Base-by-base conservation (phyloP, 1,140 invertebrate species). In the Cydia fagiglandana region DNA sequence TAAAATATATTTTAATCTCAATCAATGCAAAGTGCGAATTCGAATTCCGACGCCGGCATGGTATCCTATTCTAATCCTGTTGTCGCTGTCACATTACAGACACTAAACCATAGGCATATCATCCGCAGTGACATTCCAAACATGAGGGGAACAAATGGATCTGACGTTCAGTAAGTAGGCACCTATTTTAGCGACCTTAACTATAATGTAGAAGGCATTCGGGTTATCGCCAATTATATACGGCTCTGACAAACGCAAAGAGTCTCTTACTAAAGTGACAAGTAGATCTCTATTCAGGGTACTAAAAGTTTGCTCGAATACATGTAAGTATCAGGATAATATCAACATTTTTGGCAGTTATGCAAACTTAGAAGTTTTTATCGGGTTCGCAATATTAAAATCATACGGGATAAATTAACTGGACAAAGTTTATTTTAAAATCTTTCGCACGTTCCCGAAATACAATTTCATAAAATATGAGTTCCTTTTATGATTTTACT, bases 121-220 rank as follows among this genome's bases (percentile, higher is more conserved):
- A 88, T 80, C 77, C 83, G 77, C 85, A 88, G 83, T 91, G 91
- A 91, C 91, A 89, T 92, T 92, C 91, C 87, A 90, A 91, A 90
- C 84, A 88, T 80, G 84, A 85, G 84, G 90, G 88, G 87, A 86
- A 86, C 85, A 90, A 91, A 89, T 89, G 88, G 86, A 88, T 86
- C 76, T 89, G 89, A 90, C 90, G 89, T 91, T 92, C 85, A 84
- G 83, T 87, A 86, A 90, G 86, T 86, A 70, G 66, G 66, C 34
- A 70, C 34, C 66, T 70, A 83, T 90, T 88, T 85, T 84, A 83
- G 78, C 87, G 86, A 88, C 89, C 89, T 91, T 90, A 87, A 78
- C 79, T 84, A 76, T 88, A 85, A 85, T 84, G 77, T 82, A 75
- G 81, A 79, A 82, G 82, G 81, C 82, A 80, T 76, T 87, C 86